Percentiles rank a stretch among this genome's conserved stretches.
Evolutionary conservation across 2,888 invertebrate genomes (phyloP).

Genomic region (Orchesella flavescens): DNA sequence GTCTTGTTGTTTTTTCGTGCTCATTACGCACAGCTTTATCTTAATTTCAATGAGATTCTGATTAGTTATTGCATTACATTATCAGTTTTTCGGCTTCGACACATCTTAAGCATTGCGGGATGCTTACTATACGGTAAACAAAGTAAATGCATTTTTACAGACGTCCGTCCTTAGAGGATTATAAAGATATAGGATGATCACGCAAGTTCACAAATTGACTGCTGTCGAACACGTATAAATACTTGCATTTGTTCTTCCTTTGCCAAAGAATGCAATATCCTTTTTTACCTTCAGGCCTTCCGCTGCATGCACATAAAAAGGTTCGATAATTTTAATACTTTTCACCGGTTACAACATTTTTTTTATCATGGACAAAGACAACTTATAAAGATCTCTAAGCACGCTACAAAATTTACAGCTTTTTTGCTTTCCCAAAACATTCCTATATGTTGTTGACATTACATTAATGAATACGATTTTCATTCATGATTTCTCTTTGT

Average conservation of each 20-base stretch:
- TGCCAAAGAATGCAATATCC: slow-evolving; percentile 15
- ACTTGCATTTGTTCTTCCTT: slow-evolving; percentile 5
- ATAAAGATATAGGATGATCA: slow-evolving; percentile 1
- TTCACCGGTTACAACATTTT: too few species aligned
- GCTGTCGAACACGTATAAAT: too few species aligned
- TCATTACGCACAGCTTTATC: slow-evolving; percentile 27
- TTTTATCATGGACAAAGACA: too few species aligned
- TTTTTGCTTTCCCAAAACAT: too few species aligned
- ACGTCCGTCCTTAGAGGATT: too few species aligned
- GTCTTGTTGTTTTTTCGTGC: slow-evolving; percentile 8
- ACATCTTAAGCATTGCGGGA: not conserved
- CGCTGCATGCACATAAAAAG: not conserved
- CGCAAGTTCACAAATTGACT: not conserved
- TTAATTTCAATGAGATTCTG: slow-evolving; percentile 46
- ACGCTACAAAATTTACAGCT: too few species aligned
- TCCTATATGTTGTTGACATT: too few species aligned
- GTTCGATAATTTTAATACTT: too few species aligned
- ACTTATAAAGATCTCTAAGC: too few species aligned
- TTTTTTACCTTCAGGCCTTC: slow-evolving; percentile 25
- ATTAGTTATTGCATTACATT: slow-evolving; percentile 30
- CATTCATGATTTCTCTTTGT: too few species aligned
- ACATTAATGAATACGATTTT: too few species aligned
- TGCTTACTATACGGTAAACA: not conserved
- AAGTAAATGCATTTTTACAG: too few species aligned
- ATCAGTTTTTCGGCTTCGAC: not conserved